Evolutionary conservation across 2,888 invertebrate genomes (phyloP), one percentile per base, ranked within the genome.

Genomic region (Alcis repandata): DNA sequence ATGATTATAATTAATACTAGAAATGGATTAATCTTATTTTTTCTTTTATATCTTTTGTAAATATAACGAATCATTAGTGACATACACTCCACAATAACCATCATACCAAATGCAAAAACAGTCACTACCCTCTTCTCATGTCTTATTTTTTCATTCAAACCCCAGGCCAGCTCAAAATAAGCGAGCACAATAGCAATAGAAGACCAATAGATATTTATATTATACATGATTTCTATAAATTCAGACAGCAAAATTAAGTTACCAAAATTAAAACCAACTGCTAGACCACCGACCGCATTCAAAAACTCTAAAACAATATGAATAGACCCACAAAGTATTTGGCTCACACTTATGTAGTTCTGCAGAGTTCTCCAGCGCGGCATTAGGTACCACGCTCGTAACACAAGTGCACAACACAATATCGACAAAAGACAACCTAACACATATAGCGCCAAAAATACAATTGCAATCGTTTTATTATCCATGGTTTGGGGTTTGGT

Each of bases 321-420:
- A 0, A 49, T 0, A 6, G 54, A 49, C 1, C 48, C 54, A 20
- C 33, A 49, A 4, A 49, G 11, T 1, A 63, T 41, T 46, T 52
- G 57, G 10, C 40, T 52, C 1, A 58, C 19, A 46, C 52, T 51
- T 33, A 58, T 58, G 32, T 63, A 63, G 40, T 63, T 63, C 0
- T 63, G 57, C 2, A 63, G 4, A 4, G 45, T 43, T 52, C 63
- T 63, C 63, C 63, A 63, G 1, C 38, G 27, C 7, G 52, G 52
- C 52, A 58, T 58, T 8, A 63, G 17, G 33, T 2, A 52, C 63
- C 63, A 63, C 3, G 58, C 40, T 20, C 1, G 19, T 4, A 52
- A 7, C 11, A 63, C 6, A 0, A 45, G 6, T 2, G 19, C 0
- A 36, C 15, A 51, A 52, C 62, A 63, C 27, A 45, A 15, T 9